Conservation (phyloP, 2,797 vertebrate genomes). For the Phrynocephalus vlangalii region DNA sequence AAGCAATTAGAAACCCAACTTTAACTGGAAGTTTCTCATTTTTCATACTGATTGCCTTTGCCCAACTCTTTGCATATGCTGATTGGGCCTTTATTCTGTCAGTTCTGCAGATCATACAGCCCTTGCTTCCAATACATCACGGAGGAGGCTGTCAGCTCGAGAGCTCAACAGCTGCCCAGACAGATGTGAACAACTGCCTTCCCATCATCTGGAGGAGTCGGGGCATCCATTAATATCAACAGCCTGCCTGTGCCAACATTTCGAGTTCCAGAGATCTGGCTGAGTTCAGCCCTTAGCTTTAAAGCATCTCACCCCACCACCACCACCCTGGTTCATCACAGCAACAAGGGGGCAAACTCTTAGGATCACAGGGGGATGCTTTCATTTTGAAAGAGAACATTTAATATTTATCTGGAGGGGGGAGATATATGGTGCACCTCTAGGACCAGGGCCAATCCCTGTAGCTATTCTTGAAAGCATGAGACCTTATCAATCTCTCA, state of each 20-base stretch:
- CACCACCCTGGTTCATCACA: neutral
- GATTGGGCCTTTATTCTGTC: constrained; percentile 24
- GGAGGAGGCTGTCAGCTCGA: constrained; percentile 25
- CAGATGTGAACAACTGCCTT: constrained; percentile 60
- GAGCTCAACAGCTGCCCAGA: constrained; percentile 49
- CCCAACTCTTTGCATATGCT: constrained; percentile 20
- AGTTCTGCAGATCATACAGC: constrained; percentile 27
- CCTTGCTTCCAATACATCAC: constrained; percentile 27
- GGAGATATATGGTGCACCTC: neutral
- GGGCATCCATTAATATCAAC: constrained; percentile 30
- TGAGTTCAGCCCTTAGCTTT: neutral
- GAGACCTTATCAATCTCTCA: too few relatives aligned
- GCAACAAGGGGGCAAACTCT: too few relatives aligned
- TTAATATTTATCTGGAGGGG: neutral
- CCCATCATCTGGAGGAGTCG: constrained; percentile 40
- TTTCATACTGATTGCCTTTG: constrained; percentile 40
- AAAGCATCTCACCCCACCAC: neutral
- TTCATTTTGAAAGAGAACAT: neutral
- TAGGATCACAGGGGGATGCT: neutral
- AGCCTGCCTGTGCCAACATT: neutral
- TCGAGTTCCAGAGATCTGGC: neutral
- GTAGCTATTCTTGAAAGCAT: too few relatives aligned
- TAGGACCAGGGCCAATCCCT: too few relatives aligned
- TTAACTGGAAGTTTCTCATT: constrained; percentile 28
- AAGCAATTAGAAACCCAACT: neutral